Percentiles rank a stretch among this genome's conserved stretches.
Evolutionary conservation across 1,140 invertebrate genomes (phyloP).

Genomic region (Drosophila obscura): DNA sequence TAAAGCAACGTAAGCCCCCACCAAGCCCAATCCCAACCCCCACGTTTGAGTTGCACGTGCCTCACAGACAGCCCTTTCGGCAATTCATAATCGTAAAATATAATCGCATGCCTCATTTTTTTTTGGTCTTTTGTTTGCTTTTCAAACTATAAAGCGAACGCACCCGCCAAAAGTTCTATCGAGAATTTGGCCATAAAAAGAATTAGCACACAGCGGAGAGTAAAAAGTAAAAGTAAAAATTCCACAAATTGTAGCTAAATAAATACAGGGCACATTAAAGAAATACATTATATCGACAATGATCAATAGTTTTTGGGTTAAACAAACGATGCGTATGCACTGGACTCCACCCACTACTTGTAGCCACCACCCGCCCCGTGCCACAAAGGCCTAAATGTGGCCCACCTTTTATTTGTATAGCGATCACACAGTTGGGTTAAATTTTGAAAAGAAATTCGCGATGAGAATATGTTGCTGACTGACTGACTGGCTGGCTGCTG

Average conservation of each 20-base stretch:
- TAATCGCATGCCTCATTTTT: conserved; percentile 52
- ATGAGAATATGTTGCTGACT: conserved; percentile 51
- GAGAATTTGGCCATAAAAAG: conserved; percentile 65
- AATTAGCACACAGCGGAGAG: conserved; percentile 51
- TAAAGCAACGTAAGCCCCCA: not conserved
- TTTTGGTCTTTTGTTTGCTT: conserved; percentile 66
- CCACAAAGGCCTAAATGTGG: conserved; percentile 25
- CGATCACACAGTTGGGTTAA: conserved; percentile 54
- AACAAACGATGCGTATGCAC: conserved; percentile 52
- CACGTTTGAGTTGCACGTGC: conserved; percentile 27
- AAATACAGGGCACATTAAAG: conserved; percentile 61
- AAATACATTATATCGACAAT: conserved; percentile 37
- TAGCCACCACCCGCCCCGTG: conserved; percentile 2
- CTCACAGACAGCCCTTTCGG: conserved; percentile 25
- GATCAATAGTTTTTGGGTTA: conserved; percentile 62
- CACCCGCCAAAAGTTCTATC: conserved; percentile 65
- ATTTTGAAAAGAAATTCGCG: conserved; percentile 75
- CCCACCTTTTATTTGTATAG: conserved; percentile 74
- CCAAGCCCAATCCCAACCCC: not conserved
- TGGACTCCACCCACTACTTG: conserved; percentile 3
- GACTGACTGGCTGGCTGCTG: conserved; percentile 4
- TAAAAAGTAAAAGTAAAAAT: conserved; percentile 55
- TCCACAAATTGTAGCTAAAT: conserved; percentile 60
- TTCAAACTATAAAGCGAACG: conserved; percentile 46
- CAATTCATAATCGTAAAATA: conserved; percentile 72